Base-by-base conservation (phyloP, 64 coral and sea anemone genomes). In the Montipora foliosa region DNA sequence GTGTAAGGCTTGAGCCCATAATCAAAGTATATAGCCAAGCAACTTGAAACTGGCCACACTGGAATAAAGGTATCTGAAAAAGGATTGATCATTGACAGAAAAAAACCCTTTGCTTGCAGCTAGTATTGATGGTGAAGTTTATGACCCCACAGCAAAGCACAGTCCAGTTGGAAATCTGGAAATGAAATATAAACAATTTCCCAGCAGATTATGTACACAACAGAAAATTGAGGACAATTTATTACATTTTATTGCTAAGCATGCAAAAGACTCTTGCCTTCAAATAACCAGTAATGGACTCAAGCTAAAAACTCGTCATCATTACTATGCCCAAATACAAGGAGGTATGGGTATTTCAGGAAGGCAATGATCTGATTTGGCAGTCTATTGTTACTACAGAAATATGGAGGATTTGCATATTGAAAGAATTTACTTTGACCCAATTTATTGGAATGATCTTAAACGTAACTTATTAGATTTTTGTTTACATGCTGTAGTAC, bases 251-350 rank as follows among this genome's bases (percentile, higher is more conserved):
- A 57, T 57, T 57, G 53, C 53, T 17, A 17, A 17, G 19, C 67
- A 69, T 69, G 67, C 67, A 69, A 69, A 69, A 69, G 67, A 69
- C 67, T 83, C 87, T 59, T 89, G 11, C 77, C 74, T 89, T 77
- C 70, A 89, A 66, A 89, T 89, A 51, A 89, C 53, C 53, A 57
- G 53, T 57, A 57, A 57, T 57, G 53, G 53, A 57, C 53, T 57
- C 53, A 57, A 57, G 53, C 53, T 88, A 15, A 88, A 88, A 88
- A 88, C 78, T 44, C 78, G 78, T 44, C 78, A 51, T 81, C 78
- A 81, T 51, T 81, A 81, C 49, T 81, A 81, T 81, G 78, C 78
- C 47, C 78, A 81, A 46, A 49, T 81, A 81, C 78, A 81, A 81
- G 78, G 78, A 47, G 78, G 37, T 48, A 52, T 81, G 29, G 78